Conservation (phyloP, 2,888 invertebrate genomes). For the Aproaerema taeniolella region DNA sequence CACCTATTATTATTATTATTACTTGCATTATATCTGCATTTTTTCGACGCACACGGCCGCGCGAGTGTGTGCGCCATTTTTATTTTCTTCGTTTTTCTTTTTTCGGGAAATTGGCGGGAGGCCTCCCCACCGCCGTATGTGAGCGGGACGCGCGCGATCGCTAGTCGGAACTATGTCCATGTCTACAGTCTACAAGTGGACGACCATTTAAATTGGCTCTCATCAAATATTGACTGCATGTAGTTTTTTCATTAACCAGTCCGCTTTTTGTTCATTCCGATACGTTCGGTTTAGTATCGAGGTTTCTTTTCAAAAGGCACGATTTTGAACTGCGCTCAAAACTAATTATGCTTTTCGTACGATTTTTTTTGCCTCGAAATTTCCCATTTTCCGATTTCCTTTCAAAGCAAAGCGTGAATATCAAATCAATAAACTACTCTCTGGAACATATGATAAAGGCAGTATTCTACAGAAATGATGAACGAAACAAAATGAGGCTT, state of each 20-base stretch:
- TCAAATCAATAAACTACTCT: neutral
- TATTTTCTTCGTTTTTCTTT: conserved; percentile 67
- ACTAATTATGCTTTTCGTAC: conserved; percentile 3
- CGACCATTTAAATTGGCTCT: conserved; percentile 76
- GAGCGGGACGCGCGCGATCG: conserved; percentile 32
- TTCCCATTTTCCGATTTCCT: too few species aligned
- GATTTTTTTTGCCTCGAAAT: too few species aligned
- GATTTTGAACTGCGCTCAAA: conserved; percentile 5
- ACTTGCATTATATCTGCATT: conserved; percentile 76
- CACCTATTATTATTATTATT: conserved; percentile 76
- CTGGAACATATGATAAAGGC: neutral
- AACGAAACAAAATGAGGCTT: too few species aligned
- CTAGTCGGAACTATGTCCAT: conserved; percentile 63
- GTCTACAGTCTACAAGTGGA: conserved; percentile 68
- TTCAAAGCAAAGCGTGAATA: neutral
- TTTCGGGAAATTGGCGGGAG: conserved; percentile 61
- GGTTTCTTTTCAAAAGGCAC: conserved; percentile 41
- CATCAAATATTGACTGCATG: conserved; percentile 76
- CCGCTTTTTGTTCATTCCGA: conserved; percentile 56
- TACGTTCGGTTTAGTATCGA: conserved; percentile 41
- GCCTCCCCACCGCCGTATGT: conserved; percentile 46
- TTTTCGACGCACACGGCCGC: conserved; percentile 67
- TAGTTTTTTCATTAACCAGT: conserved; percentile 73
- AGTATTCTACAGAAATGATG: neutral
- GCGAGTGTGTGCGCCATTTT: conserved; percentile 57